Evolutionary conservation across 2,797 vertebrate genomes (phyloP).

Genomic region (Myripristis jacobus): DNA sequence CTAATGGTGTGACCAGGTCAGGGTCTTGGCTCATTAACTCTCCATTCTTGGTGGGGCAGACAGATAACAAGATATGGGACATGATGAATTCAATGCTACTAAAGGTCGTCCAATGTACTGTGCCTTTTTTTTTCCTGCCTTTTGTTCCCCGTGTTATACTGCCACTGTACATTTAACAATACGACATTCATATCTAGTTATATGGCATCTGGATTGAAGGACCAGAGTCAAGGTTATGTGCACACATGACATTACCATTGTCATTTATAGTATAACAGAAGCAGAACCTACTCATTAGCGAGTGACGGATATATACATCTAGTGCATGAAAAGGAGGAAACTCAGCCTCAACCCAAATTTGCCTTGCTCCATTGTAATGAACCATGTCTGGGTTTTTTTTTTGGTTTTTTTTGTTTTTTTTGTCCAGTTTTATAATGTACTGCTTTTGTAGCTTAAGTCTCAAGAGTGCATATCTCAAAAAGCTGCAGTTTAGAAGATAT

Average conservation of each 20-base stretch:
- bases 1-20: constrained; percentile 39
- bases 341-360: constrained; percentile 2
- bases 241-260: constrained; percentile 11
- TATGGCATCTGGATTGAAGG: constrained; percentile 43
- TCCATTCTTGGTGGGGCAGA: constrained; percentile 21
- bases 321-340: neutral
- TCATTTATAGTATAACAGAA: constrained; percentile 20
- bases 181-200: constrained; percentile 35
- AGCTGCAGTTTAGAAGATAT: constrained; percentile 28
- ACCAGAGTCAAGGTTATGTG: constrained; percentile 49
- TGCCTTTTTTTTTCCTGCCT: constrained; percentile 40
- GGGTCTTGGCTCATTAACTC: constrained; percentile 47
- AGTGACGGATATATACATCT: constrained; percentile 31
- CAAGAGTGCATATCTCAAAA: constrained; percentile 34
- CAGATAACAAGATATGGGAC: constrained; percentile 35
- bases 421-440: constrained; percentile 13
- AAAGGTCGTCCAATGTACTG: constrained; percentile 23
- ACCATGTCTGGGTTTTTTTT: neutral
- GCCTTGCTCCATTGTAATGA: neutral
- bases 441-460: neutral
- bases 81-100: constrained; percentile 42
- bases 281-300: constrained; percentile 22
- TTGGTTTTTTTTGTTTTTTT: constrained; percentile 1
- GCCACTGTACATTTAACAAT: constrained; percentile 51
- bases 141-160: constrained; percentile 25